Percentiles rank a stretch among this genome's conserved stretches.
phyloP scores from a whole-genome alignment of 2,888 invertebrate species.

The Pterobdella sp. region DNA sequence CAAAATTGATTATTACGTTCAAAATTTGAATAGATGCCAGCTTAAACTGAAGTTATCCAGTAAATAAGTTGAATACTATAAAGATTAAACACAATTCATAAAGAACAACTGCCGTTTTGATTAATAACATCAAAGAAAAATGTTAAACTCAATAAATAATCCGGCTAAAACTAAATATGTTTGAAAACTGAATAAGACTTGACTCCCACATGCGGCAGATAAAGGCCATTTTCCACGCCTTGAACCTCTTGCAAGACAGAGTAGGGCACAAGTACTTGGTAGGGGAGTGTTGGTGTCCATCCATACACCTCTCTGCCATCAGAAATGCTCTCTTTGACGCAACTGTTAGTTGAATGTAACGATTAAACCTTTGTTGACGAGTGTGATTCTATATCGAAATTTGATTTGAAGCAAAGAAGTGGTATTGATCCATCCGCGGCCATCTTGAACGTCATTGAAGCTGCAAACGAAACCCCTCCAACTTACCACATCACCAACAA shows the following conservation, averaged over 20 bases:
- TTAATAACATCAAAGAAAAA: too few species aligned
- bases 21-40: too few species aligned
- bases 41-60: too few species aligned
- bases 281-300: conserved; percentile 96
- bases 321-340: conserved; percentile 86
- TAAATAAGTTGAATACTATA: too few species aligned
- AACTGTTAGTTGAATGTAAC: conserved; percentile 62
- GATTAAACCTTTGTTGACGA: not conserved
- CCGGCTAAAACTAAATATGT: too few species aligned
- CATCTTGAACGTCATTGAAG: conserved; percentile 85
- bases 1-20: not conserved
- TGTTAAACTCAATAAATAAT: too few species aligned
- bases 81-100: too few species aligned
- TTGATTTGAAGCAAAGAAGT: conserved; percentile 43
- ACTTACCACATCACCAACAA: conserved; percentile 93
- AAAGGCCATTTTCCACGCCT: conserved; percentile 95
- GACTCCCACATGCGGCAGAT: conserved; percentile 87
- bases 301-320: conserved; percentile 82
- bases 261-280: conserved; percentile 99
- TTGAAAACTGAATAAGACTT: too few species aligned
- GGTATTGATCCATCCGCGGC: conserved; percentile 71
- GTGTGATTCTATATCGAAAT: not conserved
- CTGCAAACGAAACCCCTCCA: conserved; percentile 62
- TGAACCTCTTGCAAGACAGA: conserved; percentile 96
- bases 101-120: too few species aligned